Base-by-base conservation (phyloP, 2,888 invertebrate genomes). In the Archips crataeganus region DNA sequence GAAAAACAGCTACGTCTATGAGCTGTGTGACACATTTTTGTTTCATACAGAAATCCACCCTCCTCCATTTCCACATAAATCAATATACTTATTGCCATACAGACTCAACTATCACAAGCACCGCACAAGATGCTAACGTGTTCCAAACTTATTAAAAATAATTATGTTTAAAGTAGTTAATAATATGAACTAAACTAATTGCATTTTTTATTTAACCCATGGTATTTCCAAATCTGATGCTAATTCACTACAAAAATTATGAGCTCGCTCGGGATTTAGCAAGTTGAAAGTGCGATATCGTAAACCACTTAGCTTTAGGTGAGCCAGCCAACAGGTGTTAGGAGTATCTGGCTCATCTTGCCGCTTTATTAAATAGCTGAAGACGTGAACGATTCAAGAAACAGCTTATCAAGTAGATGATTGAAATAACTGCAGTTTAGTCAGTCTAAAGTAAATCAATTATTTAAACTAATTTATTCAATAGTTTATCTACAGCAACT, bases 201-300 rank as follows among this genome's bases (percentile, higher is more conserved):
- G 2, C 42, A 42, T 42, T 42, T 42, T 42, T 9, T 23, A 42
- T 42, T 51, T 51, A 15, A 5, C n/a, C 49, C 15, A 54, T n/a
- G n/a, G 23, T 23, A 23, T 11, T 54, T 9, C 54, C 10, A 54
- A 54, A 23, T 54, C 54, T 54, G 32, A 57, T 32, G 23, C 10
- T 32, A 23, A 32, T 57, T 57, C 11, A 32, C 10, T 32, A 32
- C 32, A 57, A 42, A 69, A 73, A 64, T 73, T 64, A 73, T 69
- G 62, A 64, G 69, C 49, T 73, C 49, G 23, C 34, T 32, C 39
- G 15, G 15, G 5, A 51, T 54, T 61, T 51, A 54, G 23, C 69
- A 54, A 70, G 65, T 74, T 74, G 69, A 65, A 74, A 74, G 51
- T 54, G 65, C 60, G 65, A 61, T 70, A 61, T 60, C 74, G 65